Conservation (phyloP, 2,113 vertebrate species). For the Trematocara variabile region DNA sequence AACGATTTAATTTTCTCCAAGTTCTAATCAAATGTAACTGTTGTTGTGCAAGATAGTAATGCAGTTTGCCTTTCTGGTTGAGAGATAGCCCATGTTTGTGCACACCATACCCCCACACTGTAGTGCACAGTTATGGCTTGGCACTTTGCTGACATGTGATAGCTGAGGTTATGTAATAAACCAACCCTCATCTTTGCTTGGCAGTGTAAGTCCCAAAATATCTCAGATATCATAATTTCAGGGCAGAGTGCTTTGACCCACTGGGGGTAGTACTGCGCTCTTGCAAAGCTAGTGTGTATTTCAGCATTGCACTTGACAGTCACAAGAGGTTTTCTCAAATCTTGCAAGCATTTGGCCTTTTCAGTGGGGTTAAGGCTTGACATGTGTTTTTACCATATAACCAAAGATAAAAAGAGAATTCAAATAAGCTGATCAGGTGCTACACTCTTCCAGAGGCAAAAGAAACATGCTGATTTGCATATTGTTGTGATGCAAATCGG, state of each 20-base stretch:
- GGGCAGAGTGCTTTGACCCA: neutral
- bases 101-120: neutral
- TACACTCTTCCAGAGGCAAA: neutral
- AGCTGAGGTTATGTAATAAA: conserved; percentile 46
- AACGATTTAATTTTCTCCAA: rapidly evolving
- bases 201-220: conserved; percentile 39
- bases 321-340: neutral
- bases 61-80: neutral
- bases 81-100: conserved; percentile 13
- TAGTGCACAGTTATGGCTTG: neutral
- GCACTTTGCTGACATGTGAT: conserved; percentile 17
- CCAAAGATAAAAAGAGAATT: neutral
- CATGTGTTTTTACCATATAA: neutral
- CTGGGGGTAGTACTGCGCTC: neutral
- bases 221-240: conserved; percentile 27
- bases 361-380: neutral
- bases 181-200: neutral
- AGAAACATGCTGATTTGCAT: neutral
- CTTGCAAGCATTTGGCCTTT: neutral
- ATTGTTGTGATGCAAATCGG: neutral
- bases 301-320: neutral
- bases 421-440: neutral
- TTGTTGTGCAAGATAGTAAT: neutral
- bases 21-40: neutral
- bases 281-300: neutral